Evolutionary conservation across 2,797 vertebrate species (phyloP).

Genomic region (Tachyglossus aculeatus): DNA sequence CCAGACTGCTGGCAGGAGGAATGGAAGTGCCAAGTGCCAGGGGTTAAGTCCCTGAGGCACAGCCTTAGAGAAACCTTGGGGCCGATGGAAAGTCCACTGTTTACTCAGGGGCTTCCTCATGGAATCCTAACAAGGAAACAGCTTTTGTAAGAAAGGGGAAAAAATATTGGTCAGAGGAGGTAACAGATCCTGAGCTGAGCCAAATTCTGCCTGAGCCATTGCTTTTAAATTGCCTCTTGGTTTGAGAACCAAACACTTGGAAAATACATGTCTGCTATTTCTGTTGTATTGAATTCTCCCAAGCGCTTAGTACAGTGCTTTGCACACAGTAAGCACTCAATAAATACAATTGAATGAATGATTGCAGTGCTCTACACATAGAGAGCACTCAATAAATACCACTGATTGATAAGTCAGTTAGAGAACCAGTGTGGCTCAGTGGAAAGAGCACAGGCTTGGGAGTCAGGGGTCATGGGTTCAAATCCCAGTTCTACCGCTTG

Average conservation of each 20-base stretch:
- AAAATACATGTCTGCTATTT: too few species aligned
- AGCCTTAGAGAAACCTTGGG: constrained; percentile 23
- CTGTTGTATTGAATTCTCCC: too few species aligned
- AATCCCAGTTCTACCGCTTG: too few species aligned
- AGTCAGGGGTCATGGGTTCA: too few species aligned
- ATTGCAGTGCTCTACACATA: too few species aligned
- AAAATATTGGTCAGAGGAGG: constrained; percentile 24
- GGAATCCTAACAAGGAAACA: constrained; percentile 48
- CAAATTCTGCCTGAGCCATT: neutral
- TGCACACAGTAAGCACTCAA: too few species aligned
- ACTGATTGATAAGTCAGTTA: too few species aligned
- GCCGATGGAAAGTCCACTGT: constrained; percentile 33
- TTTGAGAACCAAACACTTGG: neutral
- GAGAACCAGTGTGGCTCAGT: too few species aligned
- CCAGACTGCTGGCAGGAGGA: neutral
- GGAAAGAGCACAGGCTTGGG: too few species aligned
- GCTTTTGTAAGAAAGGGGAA: constrained; percentile 53
- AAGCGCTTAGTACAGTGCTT: too few species aligned
- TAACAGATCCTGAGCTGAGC: constrained; percentile 17
- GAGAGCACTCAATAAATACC: too few species aligned
- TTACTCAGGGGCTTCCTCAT: constrained; percentile 62
- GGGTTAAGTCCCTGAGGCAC: neutral
- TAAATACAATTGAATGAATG: too few species aligned
- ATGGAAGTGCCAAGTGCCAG: constrained; percentile 25
- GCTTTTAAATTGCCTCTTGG: constrained; percentile 6